Percentiles rank a stretch among this genome's conserved stretches.
Evolutionary conservation across 2,113 vertebrate genomes (phyloP).

Genomic region (Bambusicola thoracicus): DNA sequence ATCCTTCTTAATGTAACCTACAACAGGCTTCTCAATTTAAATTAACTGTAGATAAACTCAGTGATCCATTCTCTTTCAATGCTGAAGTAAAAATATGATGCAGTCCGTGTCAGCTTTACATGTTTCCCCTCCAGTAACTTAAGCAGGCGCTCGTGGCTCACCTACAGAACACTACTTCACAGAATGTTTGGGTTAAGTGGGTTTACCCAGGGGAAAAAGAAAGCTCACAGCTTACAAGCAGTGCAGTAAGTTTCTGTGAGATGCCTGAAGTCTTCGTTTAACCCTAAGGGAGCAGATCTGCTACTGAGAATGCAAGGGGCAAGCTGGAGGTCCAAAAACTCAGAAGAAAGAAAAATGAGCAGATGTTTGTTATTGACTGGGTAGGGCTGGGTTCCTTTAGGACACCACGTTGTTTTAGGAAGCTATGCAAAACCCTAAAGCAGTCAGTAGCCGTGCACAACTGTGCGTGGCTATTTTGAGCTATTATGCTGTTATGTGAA

Average conservation of each 20-base stretch:
- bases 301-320: not conserved
- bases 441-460: not conserved
- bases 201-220: not conserved
- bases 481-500: constrained; percentile 6
- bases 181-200: not conserved
- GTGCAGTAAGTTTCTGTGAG: not conserved
- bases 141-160: not conserved
- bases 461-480: constrained; percentile 1
- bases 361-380: not conserved
- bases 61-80: not conserved
- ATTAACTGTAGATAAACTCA: too few species aligned
- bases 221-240: not conserved
- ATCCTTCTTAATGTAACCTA: too few species aligned
- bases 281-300: not conserved
- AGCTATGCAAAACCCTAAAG: not conserved
- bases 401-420: not conserved
- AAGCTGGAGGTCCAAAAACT: not conserved
- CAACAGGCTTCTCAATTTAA: too few species aligned
- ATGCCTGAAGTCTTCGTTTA: not conserved
- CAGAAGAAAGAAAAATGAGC: not conserved
- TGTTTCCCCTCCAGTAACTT: not conserved
- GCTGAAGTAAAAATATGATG: not conserved
- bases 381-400: not conserved
- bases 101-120: not conserved
- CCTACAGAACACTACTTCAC: not conserved